Conservation (phyloP, 2,888 invertebrate species). For the Sinentomon sp. region DNA sequence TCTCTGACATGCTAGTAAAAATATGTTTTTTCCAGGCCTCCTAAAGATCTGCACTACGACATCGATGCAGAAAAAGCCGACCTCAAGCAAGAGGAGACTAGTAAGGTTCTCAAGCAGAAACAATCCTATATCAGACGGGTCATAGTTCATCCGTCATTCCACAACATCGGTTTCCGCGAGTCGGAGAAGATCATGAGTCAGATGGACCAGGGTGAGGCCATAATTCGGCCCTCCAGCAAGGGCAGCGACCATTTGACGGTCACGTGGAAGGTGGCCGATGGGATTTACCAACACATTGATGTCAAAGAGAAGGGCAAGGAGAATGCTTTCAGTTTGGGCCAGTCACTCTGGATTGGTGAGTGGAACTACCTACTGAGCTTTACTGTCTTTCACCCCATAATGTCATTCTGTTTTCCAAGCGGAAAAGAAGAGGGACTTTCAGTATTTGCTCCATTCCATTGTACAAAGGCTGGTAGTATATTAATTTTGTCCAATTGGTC, state of each 20-base stretch:
- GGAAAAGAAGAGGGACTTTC: too few relatives aligned
- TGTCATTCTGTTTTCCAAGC: too few relatives aligned
- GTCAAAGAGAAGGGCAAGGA: conserved; percentile 85
- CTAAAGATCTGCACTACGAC: conserved; percentile 74
- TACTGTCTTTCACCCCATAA: too few relatives aligned
- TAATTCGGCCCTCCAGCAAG: conserved; percentile 88
- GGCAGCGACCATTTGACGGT: conserved; percentile 81
- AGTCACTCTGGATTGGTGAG: conserved; percentile 59
- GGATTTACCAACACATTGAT: conserved; percentile 86
- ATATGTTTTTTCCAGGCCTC: conserved; percentile 30
- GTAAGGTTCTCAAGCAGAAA: conserved; percentile 50
- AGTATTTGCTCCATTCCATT: too few relatives aligned
- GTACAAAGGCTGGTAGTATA: too few relatives aligned
- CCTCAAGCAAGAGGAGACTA: conserved; percentile 41
- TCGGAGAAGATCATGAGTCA: conserved; percentile 68
- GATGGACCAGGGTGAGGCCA: conserved; percentile 89
- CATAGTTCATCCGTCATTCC: conserved; percentile 89
- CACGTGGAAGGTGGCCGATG: conserved; percentile 92
- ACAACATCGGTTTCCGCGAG: conserved; percentile 78
- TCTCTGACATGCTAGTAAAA: too few relatives aligned
- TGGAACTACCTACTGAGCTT: too few relatives aligned
- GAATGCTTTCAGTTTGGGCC: conserved; percentile 80
- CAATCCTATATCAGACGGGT: conserved; percentile 81
- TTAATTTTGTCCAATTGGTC: too few relatives aligned
- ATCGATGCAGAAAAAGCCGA: conserved; percentile 55